Percentiles rank a stretch among this genome's conserved stretches.
phyloP scores from a whole-genome alignment of 2,113 vertebrate genomes.

The Gracilinanus agilis region DNA sequence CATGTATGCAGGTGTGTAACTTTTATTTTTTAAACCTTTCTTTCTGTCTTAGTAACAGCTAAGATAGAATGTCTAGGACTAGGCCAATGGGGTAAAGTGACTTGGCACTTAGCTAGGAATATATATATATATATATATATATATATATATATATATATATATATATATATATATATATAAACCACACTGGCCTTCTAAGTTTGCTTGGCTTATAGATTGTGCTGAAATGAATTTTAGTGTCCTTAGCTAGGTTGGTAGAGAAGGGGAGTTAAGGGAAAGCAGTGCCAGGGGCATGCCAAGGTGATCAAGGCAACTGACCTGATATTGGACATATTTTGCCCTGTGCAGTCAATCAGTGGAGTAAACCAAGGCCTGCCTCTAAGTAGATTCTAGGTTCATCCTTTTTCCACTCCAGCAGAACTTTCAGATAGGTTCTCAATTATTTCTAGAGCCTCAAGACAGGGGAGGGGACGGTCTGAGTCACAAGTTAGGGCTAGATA shows the following conservation, averaged over 20 bases:
- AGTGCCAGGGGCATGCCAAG: neutral
- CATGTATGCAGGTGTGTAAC: too few relatives aligned
- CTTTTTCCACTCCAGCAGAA: neutral
- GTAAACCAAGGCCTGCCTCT: neutral
- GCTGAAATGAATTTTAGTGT: constrained; percentile 7
- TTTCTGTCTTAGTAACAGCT: too few relatives aligned
- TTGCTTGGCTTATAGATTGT: neutral
- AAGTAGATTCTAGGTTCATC: neutral
- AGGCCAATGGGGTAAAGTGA: too few relatives aligned
- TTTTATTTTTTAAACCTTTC: too few relatives aligned
- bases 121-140: too few relatives aligned
- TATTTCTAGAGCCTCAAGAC: neutral
- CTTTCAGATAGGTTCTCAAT: neutral
- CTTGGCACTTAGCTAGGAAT: too few relatives aligned
- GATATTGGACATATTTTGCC: neutral
- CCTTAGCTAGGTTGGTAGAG: neutral
- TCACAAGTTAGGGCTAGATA: neutral
- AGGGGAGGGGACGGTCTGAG: constrained; percentile 60
- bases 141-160: too few relatives aligned
- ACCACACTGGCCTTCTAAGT: neutral
- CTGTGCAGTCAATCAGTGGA: neutral
- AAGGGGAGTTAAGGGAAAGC: too few relatives aligned
- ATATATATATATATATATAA: too few relatives aligned
- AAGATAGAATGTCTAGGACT: too few relatives aligned
- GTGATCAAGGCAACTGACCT: neutral